Percentiles rank a stretch among this genome's conserved stretches.
These are phyloP conservation scores for Phortica okadai DNA, from an alignment of 2,888 invertebrate genomes.

Conservation along the genomic window DNA sequence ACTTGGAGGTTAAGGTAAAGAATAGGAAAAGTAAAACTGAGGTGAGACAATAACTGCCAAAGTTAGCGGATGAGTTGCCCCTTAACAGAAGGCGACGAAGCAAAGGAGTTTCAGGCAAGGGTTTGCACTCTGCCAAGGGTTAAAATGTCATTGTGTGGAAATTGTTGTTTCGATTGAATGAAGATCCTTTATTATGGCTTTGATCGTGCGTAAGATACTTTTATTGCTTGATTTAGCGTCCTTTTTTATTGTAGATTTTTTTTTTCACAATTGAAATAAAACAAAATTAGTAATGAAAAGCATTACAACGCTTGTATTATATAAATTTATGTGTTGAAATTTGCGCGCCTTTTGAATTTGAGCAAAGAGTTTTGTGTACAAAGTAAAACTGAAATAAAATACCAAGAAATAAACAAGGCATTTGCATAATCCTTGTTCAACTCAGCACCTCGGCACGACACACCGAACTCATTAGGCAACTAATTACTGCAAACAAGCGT, in stretches of 20 bases:
- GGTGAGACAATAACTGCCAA: background rate
- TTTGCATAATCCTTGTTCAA: background rate
- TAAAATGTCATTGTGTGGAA: background rate
- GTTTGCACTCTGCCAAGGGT: background rate
- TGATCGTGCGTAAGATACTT: conserved; percentile 19
- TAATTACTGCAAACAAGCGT: conserved; percentile 22
- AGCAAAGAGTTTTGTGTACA: background rate
- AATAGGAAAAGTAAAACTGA: background rate
- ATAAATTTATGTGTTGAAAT: background rate
- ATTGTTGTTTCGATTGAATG: no score
- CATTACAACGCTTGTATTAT: background rate
- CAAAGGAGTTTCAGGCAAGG: no score
- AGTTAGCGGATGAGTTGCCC: background rate
- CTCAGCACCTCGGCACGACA: background rate
- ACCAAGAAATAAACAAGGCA: background rate
- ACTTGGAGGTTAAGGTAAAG: background rate
- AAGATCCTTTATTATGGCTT: background rate
- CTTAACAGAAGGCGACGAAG: background rate
- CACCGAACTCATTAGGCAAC: background rate
- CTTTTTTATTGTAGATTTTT: background rate
- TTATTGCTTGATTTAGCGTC: conserved; percentile 4
- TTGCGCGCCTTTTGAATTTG: no score
- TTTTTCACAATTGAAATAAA: background rate
- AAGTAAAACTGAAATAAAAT: background rate
- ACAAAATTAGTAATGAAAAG: background rate